Evolutionary conservation across 1,140 invertebrate species (phyloP), one percentile per base, ranked within the genome.

Genomic region (Doryteuthis pealeii): DNA sequence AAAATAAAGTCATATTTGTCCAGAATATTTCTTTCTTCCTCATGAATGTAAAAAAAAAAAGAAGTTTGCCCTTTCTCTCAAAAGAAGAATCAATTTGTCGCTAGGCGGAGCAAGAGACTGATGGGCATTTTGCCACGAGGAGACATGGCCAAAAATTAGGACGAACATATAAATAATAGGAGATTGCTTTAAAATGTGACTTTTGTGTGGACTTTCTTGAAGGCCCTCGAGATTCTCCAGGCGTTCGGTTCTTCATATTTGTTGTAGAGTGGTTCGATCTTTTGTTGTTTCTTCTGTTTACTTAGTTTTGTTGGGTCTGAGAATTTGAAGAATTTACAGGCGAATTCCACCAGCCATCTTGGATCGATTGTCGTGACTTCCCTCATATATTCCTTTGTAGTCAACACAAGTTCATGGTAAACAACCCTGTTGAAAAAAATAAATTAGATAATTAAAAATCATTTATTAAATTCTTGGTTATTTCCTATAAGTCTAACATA

Each of bases 211-310:
- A 88, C 83, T 73, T 87, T 88, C 72, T 83, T 86, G 79, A 87
- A 87, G 28, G 86, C 86, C 28, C 97, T 90, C 0, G 97, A 99
- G 89, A 99, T 99, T 88, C 98, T 92, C 98, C 98, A 99, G 0
- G 97, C 93, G 88, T 99, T 99, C 0, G 97, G 95, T 88, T 99
- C 98, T 88, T 99, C 98, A 85, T 99, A 99, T 90, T 99, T 99
- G 87, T 99, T 99, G 87, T 97, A 97, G 0, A 99, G 89, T 0
- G 98, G 98, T 86, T 99, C 98, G 40, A 99, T 90, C 79, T 97
- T 91, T 90, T 99, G 97, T 89, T 99, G 99, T 88, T 99, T 99
- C 91, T 99, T 99, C 86, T 99, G 98, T 87, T 99, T 99, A 84
- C 96, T 98, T 0, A 99, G 90, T 88, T 98, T 99, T 0, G 98